Evolutionary conservation across 1,140 invertebrate species (phyloP), one percentile per base, ranked within the genome.

Genomic region (Drosophila teissieri): DNA sequence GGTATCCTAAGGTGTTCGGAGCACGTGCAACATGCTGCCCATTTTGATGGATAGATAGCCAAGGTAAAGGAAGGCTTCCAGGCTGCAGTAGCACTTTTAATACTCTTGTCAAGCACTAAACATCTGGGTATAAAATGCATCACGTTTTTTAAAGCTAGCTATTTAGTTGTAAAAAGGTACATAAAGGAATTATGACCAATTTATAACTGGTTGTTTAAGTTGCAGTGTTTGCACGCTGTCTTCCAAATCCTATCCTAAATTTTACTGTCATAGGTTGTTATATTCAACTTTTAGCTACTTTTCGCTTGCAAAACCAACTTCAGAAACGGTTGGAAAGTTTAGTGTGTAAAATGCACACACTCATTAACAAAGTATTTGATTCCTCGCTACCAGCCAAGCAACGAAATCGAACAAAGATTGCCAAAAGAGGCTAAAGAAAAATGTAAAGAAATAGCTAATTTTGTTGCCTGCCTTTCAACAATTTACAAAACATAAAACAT

Each of bases 401-500:
- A 37, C 11, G n/a, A 57, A 70, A 27, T 40, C 17, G 17, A 56
- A 46, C 3, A 57, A 36, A 40, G 24, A 19, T 48, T 54, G 15
- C 34, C 34, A 22, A 67, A 65, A 49, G 14, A 10, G 15, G 8
- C 12, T 45, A 42, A 37, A 1, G 22, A 1, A 36, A 44, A 37
- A 31, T 40, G 8, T 12, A 42, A 19, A 57, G 36, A 61, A 62
- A 42, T 34, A 40, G 48, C 19, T 49, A 15, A 12, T n/a, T 46
- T 53, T 49, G 10, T 49, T 51, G 27, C 49, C 61, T 57, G 42
- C 37, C 17, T 15, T 58, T 57, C 11, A 15, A 40, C 24, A 17
- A 54, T 67, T 55, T 67, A 40, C 40, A 67, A 75, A 69, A 74
- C 37, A 57, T 55, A 52, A 52, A 36, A 12, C 17, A 17, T 40